phyloP scores from a whole-genome alignment of 2,888 invertebrate species.

The Dioctria rufipes region DNA sequence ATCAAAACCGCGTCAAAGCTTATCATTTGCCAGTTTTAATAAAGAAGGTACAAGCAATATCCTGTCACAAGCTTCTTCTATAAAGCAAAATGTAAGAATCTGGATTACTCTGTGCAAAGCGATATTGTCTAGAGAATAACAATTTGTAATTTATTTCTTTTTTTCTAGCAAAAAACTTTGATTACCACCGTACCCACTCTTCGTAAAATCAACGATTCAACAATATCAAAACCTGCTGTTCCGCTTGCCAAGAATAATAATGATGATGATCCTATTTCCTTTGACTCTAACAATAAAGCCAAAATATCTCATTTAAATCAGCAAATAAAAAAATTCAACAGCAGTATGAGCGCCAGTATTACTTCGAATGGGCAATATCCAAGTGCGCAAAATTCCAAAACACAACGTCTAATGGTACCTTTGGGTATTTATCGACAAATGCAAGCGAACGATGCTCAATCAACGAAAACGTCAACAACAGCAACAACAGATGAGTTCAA shows the following conservation, averaged over 20 bases:
- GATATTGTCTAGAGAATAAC: background rate
- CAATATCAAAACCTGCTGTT: slow-evolving; percentile 46
- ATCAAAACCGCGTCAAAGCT: slow-evolving; percentile 37
- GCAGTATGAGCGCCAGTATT: background rate
- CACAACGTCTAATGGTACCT: slow-evolving; percentile 37
- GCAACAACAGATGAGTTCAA: slow-evolving; percentile 47
- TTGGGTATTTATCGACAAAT: slow-evolving; percentile 36
- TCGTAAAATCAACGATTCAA: slow-evolving; percentile 61
- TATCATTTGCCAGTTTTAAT: slow-evolving; percentile 61
- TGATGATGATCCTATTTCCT: slow-evolving; percentile 19
- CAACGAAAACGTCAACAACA: background rate
- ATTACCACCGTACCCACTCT: slow-evolving; percentile 63
- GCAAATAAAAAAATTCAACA: slow-evolving; percentile 20
- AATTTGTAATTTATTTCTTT: slow-evolving; percentile 9
- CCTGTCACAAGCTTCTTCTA: too few relatives aligned
- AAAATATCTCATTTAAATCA: slow-evolving; percentile 31
- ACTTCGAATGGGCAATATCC: slow-evolving; percentile 14
- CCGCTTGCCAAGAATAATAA: background rate
- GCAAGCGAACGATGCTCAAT: slow-evolving; percentile 21
- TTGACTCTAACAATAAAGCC: slow-evolving; percentile 6
- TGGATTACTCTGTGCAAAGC: background rate
- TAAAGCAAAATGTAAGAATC: slow-evolving; percentile 25
- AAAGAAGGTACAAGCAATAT: slow-evolving; percentile 58
- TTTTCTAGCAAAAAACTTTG: slow-evolving; percentile 60
- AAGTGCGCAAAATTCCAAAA: slow-evolving; percentile 6